phyloP scores from a whole-genome alignment of 2,888 invertebrate species.

The Eulithis prunata region DNA sequence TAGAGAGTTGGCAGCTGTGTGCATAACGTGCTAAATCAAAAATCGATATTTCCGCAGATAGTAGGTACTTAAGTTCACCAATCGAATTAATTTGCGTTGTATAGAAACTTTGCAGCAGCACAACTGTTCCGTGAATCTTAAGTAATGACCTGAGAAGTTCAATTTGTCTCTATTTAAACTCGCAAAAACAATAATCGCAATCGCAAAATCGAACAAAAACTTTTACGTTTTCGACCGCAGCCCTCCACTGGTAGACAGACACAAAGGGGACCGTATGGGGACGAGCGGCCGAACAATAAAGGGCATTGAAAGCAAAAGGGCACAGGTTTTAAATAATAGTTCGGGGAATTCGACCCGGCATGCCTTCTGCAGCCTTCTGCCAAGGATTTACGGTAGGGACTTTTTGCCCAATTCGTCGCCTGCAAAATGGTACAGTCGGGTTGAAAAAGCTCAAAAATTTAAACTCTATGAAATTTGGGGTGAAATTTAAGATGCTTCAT shows the following conservation, averaged over 20 bases:
- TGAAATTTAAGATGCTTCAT: constrained; percentile 15
- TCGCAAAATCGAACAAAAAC: constrained; percentile 33
- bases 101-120: neutral
- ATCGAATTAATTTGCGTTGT: constrained; percentile 20
- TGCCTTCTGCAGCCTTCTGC: constrained; percentile 50
- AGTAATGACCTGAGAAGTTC: constrained; percentile 2
- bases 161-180: constrained; percentile 19
- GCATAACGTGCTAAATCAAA: constrained; percentile 52
- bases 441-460: constrained; percentile 19
- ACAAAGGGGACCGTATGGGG: constrained; percentile 59
- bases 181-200: constrained; percentile 31
- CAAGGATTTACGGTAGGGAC: constrained; percentile 55
- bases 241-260: constrained; percentile 52
- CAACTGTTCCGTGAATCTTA: neutral
- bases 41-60: constrained; percentile 45
- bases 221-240: constrained; percentile 38
- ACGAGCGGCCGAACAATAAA: constrained; percentile 56
- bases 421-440: constrained; percentile 34
- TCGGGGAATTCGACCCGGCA: constrained; percentile 60
- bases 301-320: constrained; percentile 65
- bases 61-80: constrained; percentile 22
- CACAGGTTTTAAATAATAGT: constrained; percentile 68
- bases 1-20: constrained; percentile 26
- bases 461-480: constrained; percentile 48
- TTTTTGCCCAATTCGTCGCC: constrained; percentile 61